Conservation (phyloP, 2,888 invertebrate species). For the Pyrrhia umbra region DNA sequence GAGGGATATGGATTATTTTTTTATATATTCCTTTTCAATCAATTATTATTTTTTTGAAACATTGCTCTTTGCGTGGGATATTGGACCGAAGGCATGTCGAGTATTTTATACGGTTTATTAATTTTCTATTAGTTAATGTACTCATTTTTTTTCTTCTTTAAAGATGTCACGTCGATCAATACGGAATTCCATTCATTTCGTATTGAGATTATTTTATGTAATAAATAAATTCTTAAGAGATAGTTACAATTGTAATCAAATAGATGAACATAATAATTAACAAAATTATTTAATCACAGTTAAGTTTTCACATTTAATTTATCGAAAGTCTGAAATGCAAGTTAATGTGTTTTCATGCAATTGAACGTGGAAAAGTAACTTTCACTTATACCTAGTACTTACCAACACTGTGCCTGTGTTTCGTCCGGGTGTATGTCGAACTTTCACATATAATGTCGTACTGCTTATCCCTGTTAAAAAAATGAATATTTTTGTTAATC, state of each 20-base stretch:
- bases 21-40: slow-evolving; percentile 71
- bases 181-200: slow-evolving; percentile 26
- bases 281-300: background rate
- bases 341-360: background rate
- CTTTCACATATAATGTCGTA: no score
- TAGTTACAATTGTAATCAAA: no score
- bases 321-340: background rate
- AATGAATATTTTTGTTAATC: no score
- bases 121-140: slow-evolving; percentile 80
- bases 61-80: slow-evolving; percentile 82
- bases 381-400: no score
- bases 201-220: background rate
- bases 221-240: no score
- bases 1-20: slow-evolving; percentile 84
- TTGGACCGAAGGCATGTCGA: slow-evolving; percentile 67
- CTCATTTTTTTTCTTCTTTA: slow-evolving; percentile 54
- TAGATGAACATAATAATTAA: background rate
- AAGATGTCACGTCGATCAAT: slow-evolving; percentile 46
- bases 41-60: slow-evolving; percentile 82
- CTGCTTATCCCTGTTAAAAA: no score
- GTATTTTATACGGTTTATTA: slow-evolving; percentile 81
- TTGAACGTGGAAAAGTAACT: background rate
- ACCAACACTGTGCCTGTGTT: no score
- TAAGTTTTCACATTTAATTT: no score
- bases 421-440: no score